A percentile compares a stretch with the other conserved stretches of the same genome.
Evolutionary conservation across 2,797 vertebrate genomes (phyloP).

Genomic region (Neostethus bicornis): DNA sequence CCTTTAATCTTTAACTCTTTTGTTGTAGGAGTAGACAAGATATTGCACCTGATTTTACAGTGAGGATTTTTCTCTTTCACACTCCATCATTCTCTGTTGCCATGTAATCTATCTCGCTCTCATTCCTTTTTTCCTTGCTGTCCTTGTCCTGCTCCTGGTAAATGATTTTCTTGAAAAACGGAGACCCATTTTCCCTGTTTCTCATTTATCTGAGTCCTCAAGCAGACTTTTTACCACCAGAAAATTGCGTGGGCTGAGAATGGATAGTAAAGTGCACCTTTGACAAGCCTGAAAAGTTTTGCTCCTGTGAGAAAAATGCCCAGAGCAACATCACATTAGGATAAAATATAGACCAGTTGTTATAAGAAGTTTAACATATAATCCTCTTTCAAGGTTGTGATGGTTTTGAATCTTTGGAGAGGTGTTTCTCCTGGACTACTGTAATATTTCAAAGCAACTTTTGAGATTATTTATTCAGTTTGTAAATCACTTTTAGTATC

Average conservation of each 20-base stretch:
- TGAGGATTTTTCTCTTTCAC: constrained; percentile 27
- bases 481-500: neutral
- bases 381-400: neutral
- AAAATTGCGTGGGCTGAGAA: neutral
- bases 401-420: neutral
- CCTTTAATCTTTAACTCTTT: constrained; percentile 41
- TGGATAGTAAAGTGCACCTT: constrained; percentile 13
- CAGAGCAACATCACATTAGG: neutral
- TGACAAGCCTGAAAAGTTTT: constrained; percentile 7
- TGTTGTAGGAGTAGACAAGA: constrained; percentile 17
- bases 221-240: constrained; percentile 14
- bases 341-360: neutral
- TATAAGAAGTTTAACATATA: neutral
- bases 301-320: constrained; percentile 4
- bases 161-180: constrained; percentile 34
- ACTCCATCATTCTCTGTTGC: neutral
- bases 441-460: neutral
- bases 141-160: constrained; percentile 11
- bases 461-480: neutral
- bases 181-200: constrained; percentile 28
- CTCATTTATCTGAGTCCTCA: constrained; percentile 28
- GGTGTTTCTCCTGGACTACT: neutral
- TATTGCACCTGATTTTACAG: constrained; percentile 38
- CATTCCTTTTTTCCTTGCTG: constrained; percentile 25
- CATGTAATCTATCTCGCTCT: constrained; percentile 1